Percentiles rank a stretch among this genome's conserved stretches.
These are phyloP conservation scores for Nasonia giraulti DNA, from an alignment of 1,140 invertebrate genomes.

Conservation along the genomic window DNA sequence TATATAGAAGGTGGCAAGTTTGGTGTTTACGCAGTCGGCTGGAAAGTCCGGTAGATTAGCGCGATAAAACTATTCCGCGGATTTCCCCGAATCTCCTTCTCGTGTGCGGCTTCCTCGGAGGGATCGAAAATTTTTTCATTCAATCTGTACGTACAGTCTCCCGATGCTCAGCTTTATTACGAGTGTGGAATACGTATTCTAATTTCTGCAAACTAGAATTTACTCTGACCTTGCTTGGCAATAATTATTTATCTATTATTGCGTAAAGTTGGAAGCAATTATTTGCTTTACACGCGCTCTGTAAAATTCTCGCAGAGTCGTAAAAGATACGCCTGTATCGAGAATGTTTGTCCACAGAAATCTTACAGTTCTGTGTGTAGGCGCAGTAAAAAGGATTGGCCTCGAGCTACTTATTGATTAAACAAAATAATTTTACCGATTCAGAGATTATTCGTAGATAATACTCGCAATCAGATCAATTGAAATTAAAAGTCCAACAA, in stretches of 20 bases:
- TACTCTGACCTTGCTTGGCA: neutral
- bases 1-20: too few species aligned
- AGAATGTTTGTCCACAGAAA: neutral
- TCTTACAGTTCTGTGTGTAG: too few species aligned
- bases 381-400: neutral
- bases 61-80: too few species aligned
- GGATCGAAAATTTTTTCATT: too few species aligned
- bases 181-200: neutral
- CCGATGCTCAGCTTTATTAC: neutral
- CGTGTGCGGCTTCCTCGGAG: too few species aligned
- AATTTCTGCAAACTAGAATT: neutral
- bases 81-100: too few species aligned
- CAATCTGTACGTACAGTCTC: too few species aligned
- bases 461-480: too few species aligned
- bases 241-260: neutral
- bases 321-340: neutral
- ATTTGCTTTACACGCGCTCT: neutral
- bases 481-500: too few species aligned
- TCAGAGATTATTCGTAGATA: neutral
- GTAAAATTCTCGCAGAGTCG: neutral
- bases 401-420: neutral
- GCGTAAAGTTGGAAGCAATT: neutral
- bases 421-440: neutral
- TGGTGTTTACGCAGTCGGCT: too few species aligned
- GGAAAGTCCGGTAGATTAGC: too few species aligned